Base-by-base conservation (phyloP, 2,113 vertebrate genomes). In the Condylura cristata region DNA sequence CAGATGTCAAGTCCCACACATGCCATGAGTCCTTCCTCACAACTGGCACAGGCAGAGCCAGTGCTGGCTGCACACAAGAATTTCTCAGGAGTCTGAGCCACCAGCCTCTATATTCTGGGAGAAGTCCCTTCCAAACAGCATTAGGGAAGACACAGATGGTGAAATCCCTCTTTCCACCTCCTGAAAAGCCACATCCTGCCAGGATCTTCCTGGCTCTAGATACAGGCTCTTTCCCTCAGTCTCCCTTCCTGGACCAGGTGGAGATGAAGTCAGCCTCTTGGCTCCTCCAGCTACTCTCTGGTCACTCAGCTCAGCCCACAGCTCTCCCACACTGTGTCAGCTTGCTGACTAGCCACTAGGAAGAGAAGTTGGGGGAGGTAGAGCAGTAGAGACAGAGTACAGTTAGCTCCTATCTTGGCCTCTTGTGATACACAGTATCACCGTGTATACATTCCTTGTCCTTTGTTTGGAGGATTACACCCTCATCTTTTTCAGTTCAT, bases 181-280 rank as follows among this genome's bases (percentile, higher is more conserved):
- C 89, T 66, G 63, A 74, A 89, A 75, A 95, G 60, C 30, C 75
- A 89, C 20, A n/a, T 94, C 86, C 80, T 87, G 87, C 48, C 71
- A 76, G n/a, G 28, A 95, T 84, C 26, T 37, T 87, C n/a, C 90
- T 81, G 68, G 93, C 56, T 84, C 53, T 93, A 9, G 16, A 85
- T 56, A 20, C 16, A 30, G 30, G 7, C 70, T 28, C 24, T 18
- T 92, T 74, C 80, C 74, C 76, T 96, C 94, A 82, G 76, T 46
- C 92, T 96, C 80, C 63, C 53, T 79, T 63, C 41, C 56, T 94
- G 66, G 68, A 70, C 84, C 34, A 88, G 71, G 65, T 87, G 56
- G 86, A 95, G 89, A 95, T 89, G 86, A 95, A 92, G 89, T 94
- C 86, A 94, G 75, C 32, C 34, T 89, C 26, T 83, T 94, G 83